phyloP scores from a whole-genome alignment of 1,140 invertebrate species.

The Linepithema humile region DNA sequence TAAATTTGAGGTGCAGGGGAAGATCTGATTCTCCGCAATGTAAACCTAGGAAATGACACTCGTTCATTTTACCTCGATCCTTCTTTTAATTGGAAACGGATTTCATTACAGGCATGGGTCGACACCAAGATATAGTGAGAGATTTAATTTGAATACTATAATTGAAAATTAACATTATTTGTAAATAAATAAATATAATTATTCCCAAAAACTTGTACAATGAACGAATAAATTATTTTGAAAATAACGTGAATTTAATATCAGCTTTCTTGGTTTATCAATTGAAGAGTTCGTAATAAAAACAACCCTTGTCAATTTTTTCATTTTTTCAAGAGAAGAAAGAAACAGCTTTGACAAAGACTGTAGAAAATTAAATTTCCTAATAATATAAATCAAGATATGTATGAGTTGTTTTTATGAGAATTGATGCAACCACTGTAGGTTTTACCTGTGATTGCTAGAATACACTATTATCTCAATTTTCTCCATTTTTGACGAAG shows the following conservation, averaged over 20 bases:
- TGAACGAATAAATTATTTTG: not conserved
- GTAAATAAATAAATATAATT: not conserved
- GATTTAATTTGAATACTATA: not conserved
- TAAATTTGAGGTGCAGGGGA: not conserved
- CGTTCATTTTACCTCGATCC: not conserved
- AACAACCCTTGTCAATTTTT: too few relatives aligned
- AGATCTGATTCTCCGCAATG: not conserved
- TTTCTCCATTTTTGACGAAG: too few relatives aligned
- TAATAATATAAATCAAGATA: too few relatives aligned
- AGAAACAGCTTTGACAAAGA: too few relatives aligned
- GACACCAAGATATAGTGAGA: too few relatives aligned
- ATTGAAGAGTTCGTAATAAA: too few relatives aligned
- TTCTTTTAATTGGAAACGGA: not conserved
- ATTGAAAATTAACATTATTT: not conserved
- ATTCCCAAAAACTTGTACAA: not conserved
- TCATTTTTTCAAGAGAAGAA: too few relatives aligned
- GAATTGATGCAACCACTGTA: too few relatives aligned
- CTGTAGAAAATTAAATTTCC: too few relatives aligned
- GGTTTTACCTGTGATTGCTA: too few relatives aligned
- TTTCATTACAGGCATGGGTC: not conserved
- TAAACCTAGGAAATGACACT: constrained; percentile 5
- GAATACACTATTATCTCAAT: too few relatives aligned
- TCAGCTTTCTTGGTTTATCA: not conserved
- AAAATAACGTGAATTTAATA: not conserved
- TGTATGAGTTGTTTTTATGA: too few relatives aligned